Evolutionary conservation across 2,113 vertebrate species (phyloP), one percentile per base, ranked within the genome.

Genomic region (Naja naja): DNA sequence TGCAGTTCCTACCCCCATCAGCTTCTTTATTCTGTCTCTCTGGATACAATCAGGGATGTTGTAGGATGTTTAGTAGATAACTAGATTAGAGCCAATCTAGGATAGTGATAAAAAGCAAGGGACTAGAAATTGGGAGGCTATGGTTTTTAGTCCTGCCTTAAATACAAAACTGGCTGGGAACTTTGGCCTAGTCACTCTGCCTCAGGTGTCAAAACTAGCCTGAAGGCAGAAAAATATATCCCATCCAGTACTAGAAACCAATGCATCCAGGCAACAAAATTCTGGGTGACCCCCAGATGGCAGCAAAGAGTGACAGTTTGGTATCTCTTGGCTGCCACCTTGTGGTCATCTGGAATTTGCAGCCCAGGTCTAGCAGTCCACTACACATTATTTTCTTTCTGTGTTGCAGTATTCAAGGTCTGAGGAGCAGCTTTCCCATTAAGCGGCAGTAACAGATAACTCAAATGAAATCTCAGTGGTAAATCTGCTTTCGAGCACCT

Each of bases 391-490:
- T 93, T 58, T n/a, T 90, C 52, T 87, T 56, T 27, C 34, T 0
- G 3, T 81, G 12, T 30, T 94, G 92, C 43, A 91, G 94, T 93
- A 93, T 96, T 89, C 23, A 14, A 85, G 60, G 90, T 18, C 11
- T 49, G 22, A 43, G 0, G 56, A n/a, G 64, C 90, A 49, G 22
- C 0, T 69, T 47, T 87, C 55, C 93, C 69, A 58, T 89, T 88
- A 90, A 56, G 93, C 23, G 12, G 47, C 53, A 43, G 74, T 43
- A 88, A 25, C 60, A 3, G 56, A 93, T 96, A 95, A 93, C 52
- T 96, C 92, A 95, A 94, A 96, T 18, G 89, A 89, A 92, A 92
- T 95, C 94, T 95, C 93, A 9, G 47, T 88, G 94, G 95, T 93
- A 95, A 95, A 94, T 96, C 39, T 16, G 30, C 91, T 96, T 95